Evolutionary conservation across 2,888 invertebrate species (phyloP), one percentile per base, ranked within the genome.

Genomic region (Escarpia spicata): DNA sequence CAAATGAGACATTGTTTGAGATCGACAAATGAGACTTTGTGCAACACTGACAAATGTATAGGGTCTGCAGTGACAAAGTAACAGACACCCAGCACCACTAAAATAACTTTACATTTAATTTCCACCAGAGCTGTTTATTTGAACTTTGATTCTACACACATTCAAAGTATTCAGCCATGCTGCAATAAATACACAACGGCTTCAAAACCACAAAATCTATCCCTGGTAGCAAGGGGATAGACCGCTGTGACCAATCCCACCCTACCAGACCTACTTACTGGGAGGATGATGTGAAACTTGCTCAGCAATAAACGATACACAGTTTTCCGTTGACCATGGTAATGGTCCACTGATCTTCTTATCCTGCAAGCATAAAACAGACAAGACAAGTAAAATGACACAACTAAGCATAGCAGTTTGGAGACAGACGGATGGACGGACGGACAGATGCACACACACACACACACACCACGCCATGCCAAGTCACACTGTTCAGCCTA

Each of bases 201-300:
- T 26, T 75, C 75, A 15, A 26, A 75, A 75, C 26, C 75, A 75
- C 26, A 75, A 75, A 0, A 75, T 0, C 75, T 75, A 26, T 75
- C 75, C 19, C 75, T 75, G n/a, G 3, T n/a, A 75, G 75, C 75
- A 75, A 19, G 75, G 75, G 26, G 26, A 26, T 75, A 75, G 15
- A 52, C 15, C 12, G 6, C 52, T 52, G 37, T 37, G 52, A 52
- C 52, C 52, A 9, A 3, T 90, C 90, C 31, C 3, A 19, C 2
- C n/a, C 44, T 45, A 8, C 37, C 3, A 6, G 75, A 19, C 75
- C 0, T 19, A 95, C 96, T 97, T 97, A 98, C 98, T 98, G 94
- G 99, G 99, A 91, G 99, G 99, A 97, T 99, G 99, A 97, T 99
- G 99, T 12, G 99, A 99, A 19, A 99, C 99, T 97, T 99, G 99